phyloP scores from a whole-genome alignment of 2,888 invertebrate genomes.

The Tinea trinotella region DNA sequence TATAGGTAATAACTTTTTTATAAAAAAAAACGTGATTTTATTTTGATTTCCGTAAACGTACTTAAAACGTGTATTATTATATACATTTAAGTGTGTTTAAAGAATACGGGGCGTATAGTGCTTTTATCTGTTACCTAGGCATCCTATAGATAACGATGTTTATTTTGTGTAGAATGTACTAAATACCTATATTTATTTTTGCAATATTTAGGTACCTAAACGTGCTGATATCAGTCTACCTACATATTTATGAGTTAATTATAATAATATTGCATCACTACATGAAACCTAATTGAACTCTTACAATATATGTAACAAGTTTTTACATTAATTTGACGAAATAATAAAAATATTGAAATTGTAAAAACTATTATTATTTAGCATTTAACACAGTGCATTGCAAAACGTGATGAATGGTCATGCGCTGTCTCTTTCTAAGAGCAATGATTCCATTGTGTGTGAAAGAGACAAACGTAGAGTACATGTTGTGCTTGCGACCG shows the following conservation, averaged over 20 bases:
- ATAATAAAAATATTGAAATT: conserved; percentile 20
- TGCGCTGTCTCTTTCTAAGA: conserved; percentile 38
- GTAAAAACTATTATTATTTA: conserved; percentile 19
- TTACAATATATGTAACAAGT: conserved; percentile 15
- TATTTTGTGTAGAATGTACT: too few species aligned
- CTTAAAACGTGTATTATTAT: too few species aligned
- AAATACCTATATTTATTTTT: too few species aligned
- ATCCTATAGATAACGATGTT: too few species aligned
- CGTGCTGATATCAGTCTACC: neutral
- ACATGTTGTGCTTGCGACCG: conserved; percentile 34
- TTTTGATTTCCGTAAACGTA: too few species aligned
- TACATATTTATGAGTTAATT: neutral
- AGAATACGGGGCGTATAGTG: too few species aligned
- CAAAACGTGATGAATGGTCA: conserved; percentile 67
- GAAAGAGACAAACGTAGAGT: conserved; percentile 41
- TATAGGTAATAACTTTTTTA: too few species aligned
- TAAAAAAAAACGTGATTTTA: too few species aligned
- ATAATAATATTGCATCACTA: conserved; percentile 5
- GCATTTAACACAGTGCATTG: conserved; percentile 35
- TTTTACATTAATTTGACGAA: conserved; percentile 14
- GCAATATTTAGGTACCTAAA: neutral
- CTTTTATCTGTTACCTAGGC: too few species aligned
- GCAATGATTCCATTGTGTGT: conserved; percentile 24
- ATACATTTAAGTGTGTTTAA: too few species aligned
- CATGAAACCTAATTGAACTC: conserved; percentile 3